Evolutionary conservation across 2,113 vertebrate species (phyloP).

Genomic region (Pelobates fuscus): DNA sequence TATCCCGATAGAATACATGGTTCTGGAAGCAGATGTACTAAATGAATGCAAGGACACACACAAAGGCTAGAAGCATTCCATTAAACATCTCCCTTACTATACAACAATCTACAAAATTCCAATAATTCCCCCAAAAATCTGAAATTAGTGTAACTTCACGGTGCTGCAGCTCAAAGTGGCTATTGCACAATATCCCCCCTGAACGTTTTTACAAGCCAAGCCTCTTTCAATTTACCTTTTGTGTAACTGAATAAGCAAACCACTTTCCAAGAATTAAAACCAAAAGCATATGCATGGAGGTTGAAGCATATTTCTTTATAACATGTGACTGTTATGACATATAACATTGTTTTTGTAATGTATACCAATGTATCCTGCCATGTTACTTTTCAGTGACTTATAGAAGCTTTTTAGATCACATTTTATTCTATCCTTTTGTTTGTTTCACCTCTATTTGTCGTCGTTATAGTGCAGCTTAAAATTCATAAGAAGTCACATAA

Average conservation of each 20-base stretch:
- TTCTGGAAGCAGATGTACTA: constrained; percentile 13
- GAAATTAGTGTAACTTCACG: background rate
- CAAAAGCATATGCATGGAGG: constrained; percentile 29
- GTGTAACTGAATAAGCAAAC: constrained; percentile 14
- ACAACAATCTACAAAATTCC: constrained; percentile 9
- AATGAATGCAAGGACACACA: constrained; percentile 16
- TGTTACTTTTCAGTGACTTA: too few species aligned
- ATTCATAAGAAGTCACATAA: too few species aligned
- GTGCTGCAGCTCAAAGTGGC: background rate
- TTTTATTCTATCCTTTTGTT: too few species aligned
- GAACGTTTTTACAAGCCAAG: constrained; percentile 10
- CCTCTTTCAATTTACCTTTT: constrained; percentile 9
- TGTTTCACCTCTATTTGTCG: too few species aligned
- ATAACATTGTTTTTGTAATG: too few species aligned
- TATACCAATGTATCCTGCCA: too few species aligned
- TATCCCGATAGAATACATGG: background rate
- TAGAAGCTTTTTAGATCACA: too few species aligned
- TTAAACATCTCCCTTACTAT: constrained; percentile 1
- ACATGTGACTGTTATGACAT: background rate
- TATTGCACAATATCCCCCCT: constrained; percentile 7
- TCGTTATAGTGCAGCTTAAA: too few species aligned
- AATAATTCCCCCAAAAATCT: background rate
- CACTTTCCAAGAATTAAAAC: constrained; percentile 19
- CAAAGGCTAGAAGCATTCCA: background rate
- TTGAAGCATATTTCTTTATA: background rate